phyloP scores from a whole-genome alignment of 2,113 vertebrate genomes.

The Nothobranchius furzeri region DNA sequence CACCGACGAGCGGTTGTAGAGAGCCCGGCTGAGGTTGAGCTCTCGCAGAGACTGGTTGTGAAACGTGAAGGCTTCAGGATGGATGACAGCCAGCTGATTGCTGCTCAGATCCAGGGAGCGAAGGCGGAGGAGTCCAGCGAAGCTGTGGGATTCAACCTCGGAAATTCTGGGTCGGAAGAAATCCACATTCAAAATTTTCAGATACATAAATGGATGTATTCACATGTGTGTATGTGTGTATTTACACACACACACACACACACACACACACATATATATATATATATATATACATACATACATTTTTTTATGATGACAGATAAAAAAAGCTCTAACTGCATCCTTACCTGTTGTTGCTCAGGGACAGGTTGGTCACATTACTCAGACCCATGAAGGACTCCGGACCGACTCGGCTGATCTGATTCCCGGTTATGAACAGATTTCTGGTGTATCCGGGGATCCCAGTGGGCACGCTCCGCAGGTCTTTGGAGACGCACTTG shows the following conservation, averaged over 20 bases:
- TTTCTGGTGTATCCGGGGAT: conserved; percentile 80
- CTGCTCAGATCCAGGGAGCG: conserved; percentile 80
- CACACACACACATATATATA: too few relatives aligned
- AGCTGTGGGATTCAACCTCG: conserved; percentile 73
- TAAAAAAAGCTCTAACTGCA: too few relatives aligned
- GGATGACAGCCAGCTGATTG: conserved; percentile 76
- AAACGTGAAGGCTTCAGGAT: conserved; percentile 75
- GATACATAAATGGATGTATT: too few relatives aligned
- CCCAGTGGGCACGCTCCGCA: conserved; percentile 68
- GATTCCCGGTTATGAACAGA: conserved; percentile 81
- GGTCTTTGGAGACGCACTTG: conserved; percentile 82
- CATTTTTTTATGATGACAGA: background rate
- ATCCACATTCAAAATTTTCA: conserved; percentile 1
- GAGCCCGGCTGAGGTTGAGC: conserved; percentile 81
- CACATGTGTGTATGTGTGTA: too few relatives aligned
- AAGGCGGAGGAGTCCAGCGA: conserved; percentile 71
- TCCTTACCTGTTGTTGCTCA: conserved; percentile 81
- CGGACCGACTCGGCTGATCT: conserved; percentile 68
- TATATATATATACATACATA: too few relatives aligned
- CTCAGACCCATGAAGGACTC: conserved; percentile 73
- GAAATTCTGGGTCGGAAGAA: conserved; percentile 67
- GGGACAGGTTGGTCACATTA: conserved; percentile 77
- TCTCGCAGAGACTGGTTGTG: conserved; percentile 73
- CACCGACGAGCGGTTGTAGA: conserved; percentile 75
- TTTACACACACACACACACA: too few relatives aligned